phyloP scores from a whole-genome alignment of 2,888 invertebrate species.

The Hyposoter didymator region DNA sequence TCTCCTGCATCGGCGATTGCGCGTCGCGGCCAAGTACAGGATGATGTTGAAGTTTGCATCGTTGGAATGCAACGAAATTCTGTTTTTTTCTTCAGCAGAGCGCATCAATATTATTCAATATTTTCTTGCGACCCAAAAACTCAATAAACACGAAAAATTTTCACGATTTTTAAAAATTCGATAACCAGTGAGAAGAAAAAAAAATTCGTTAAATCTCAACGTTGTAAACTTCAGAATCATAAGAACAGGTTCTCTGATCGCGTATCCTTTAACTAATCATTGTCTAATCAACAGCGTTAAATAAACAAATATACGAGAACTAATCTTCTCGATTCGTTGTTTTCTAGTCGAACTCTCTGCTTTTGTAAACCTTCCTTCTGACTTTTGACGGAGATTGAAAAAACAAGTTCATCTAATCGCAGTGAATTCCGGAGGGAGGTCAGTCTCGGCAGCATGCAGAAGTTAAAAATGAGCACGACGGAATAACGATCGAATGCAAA shows the following conservation, averaged over 20 bases:
- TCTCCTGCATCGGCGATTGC: not conserved
- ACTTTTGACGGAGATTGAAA: not conserved
- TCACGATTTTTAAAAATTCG: too few relatives aligned
- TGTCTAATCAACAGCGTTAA: not conserved
- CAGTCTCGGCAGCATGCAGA: not conserved
- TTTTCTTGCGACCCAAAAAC: too few relatives aligned
- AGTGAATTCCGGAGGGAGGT: conserved; percentile 13
- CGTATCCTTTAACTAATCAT: too few relatives aligned
- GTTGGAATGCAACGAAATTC: too few relatives aligned
- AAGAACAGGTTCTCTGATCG: too few relatives aligned
- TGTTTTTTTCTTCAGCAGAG: too few relatives aligned
- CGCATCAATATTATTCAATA: too few relatives aligned
- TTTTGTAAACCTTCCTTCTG: not conserved
- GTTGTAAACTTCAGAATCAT: too few relatives aligned
- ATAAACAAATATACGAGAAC: not conserved
- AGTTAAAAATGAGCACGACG: conserved; percentile 15
- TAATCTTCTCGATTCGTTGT: not conserved
- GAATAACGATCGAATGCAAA: conserved; percentile 21
- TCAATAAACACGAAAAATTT: too few relatives aligned
- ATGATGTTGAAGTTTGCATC: too few relatives aligned
- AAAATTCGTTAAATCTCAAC: too few relatives aligned
- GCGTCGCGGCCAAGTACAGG: not conserved
- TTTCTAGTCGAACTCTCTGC: not conserved
- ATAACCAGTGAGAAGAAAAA: too few relatives aligned
- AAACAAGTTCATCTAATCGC: conserved; percentile 21